A percentile compares a stretch with the other conserved stretches of the same genome.
phyloP scores from a whole-genome alignment of 2,113 vertebrate genomes.

The Hipposideros armiger region DNA sequence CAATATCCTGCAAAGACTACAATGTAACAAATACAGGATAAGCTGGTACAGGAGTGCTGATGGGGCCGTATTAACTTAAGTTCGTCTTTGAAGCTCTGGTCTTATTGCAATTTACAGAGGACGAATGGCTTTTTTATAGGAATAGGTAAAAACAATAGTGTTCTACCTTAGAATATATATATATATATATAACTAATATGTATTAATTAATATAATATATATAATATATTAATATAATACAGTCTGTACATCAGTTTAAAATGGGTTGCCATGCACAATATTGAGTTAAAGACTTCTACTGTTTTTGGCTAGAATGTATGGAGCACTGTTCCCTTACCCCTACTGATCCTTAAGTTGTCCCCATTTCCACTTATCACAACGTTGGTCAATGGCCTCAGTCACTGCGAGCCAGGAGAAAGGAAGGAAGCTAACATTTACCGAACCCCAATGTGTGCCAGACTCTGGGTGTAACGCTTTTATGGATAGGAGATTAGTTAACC shows the following conservation, averaged over 20 bases:
- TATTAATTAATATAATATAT: too few relatives aligned
- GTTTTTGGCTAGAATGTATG: neutral
- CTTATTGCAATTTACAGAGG: neutral
- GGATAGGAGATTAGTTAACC: constrained; percentile 20
- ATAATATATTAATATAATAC: neutral
- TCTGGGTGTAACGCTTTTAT: neutral
- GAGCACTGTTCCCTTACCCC: too few relatives aligned
- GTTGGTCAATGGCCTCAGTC: neutral
- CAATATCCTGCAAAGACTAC: neutral
- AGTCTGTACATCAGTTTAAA: neutral
- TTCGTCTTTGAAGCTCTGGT: neutral
- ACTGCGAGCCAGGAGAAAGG: neutral
- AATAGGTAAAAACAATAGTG: neutral
- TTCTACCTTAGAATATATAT: neutral
- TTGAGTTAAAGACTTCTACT: neutral
- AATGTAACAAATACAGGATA: neutral
- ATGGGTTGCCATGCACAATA: neutral
- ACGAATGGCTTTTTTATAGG: neutral
- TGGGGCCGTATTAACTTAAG: accelerated
- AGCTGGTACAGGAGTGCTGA: accelerated
- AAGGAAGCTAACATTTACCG: neutral
- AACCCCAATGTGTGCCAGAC: neutral
- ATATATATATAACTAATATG: too few relatives aligned
- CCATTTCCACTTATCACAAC: neutral
- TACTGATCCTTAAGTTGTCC: too few relatives aligned